Evolutionary conservation across 2,797 vertebrate genomes (phyloP).

Genomic region (Megaceryle alcyon): DNA sequence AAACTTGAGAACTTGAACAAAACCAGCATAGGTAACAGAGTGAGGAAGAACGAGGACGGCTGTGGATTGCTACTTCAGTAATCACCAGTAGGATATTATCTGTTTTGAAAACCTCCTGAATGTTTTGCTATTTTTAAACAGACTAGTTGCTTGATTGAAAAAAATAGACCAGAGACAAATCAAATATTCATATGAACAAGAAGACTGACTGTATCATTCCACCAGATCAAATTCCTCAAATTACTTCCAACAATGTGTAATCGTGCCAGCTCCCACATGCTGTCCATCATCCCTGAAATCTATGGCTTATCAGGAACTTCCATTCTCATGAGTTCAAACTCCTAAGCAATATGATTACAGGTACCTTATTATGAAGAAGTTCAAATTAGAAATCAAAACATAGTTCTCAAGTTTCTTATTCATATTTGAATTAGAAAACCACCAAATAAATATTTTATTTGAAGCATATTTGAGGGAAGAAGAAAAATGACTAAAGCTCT

Average conservation of each 20-base stretch:
- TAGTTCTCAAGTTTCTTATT: neutral
- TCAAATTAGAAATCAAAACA: neutral
- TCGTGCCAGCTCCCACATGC: neutral
- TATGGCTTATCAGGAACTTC: neutral
- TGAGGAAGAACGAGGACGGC: neutral
- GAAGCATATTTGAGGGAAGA: neutral
- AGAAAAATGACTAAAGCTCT: no score
- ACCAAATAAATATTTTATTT: neutral
- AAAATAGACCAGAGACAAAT: neutral
- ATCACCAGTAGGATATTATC: neutral
- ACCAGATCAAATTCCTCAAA: neutral
- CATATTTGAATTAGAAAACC: neutral
- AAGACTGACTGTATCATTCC: neutral
- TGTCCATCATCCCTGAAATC: neutral
- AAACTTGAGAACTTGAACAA: neutral
- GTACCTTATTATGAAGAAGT: neutral
- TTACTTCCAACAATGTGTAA: neutral
- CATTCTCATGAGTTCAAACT: neutral
- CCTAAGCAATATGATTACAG: neutral
- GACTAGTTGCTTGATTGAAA: neutral
- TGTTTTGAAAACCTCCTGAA: neutral
- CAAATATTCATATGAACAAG: neutral
- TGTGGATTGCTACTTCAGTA: neutral
- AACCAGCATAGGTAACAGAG: neutral
- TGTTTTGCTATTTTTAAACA: neutral